phyloP scores from a whole-genome alignment of 2,888 invertebrate species.

The Nysson spinosus region DNA sequence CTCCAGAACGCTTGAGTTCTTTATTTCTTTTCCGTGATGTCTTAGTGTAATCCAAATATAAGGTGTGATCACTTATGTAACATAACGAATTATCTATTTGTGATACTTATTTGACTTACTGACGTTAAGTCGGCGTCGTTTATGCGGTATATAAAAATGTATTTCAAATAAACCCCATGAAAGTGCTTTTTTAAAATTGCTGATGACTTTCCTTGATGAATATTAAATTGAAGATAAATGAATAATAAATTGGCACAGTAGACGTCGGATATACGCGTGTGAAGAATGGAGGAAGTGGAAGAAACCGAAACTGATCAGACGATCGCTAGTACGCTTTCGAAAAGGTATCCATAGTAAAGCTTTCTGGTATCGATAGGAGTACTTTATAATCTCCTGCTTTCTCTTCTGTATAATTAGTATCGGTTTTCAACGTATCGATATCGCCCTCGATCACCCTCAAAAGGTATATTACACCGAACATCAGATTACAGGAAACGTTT shows the following conservation, averaged over 20 bases:
- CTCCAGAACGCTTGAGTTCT: too few relatives aligned
- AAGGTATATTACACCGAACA: slow-evolving; percentile 65
- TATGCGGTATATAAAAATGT: background rate
- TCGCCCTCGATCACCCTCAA: slow-evolving; percentile 61
- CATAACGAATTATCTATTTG: background rate
- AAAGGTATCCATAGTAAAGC: slow-evolving; percentile 26
- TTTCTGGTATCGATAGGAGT: background rate
- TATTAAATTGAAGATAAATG: too few relatives aligned
- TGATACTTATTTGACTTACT: background rate
- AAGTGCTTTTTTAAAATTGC: background rate
- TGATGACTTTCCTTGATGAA: background rate
- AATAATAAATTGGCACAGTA: too few relatives aligned
- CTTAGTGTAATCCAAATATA: too few relatives aligned
- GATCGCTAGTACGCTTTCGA: slow-evolving; percentile 7
- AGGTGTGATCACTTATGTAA: background rate
- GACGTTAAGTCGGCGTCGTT: too few relatives aligned
- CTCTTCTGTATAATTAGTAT: slow-evolving; percentile 49
- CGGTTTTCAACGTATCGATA: slow-evolving; percentile 59
- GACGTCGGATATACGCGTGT: background rate
- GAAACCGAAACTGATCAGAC: slow-evolving; percentile 15
- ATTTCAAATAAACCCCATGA: background rate
- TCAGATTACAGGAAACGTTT: slow-evolving; percentile 60
- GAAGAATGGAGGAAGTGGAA: slow-evolving; percentile 21
- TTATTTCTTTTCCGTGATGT: too few relatives aligned
- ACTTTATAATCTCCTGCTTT: background rate